These are phyloP conservation scores for Xestia sexstrigata DNA, from an alignment of 2,888 invertebrate genomes.

Conservation along the genomic window DNA sequence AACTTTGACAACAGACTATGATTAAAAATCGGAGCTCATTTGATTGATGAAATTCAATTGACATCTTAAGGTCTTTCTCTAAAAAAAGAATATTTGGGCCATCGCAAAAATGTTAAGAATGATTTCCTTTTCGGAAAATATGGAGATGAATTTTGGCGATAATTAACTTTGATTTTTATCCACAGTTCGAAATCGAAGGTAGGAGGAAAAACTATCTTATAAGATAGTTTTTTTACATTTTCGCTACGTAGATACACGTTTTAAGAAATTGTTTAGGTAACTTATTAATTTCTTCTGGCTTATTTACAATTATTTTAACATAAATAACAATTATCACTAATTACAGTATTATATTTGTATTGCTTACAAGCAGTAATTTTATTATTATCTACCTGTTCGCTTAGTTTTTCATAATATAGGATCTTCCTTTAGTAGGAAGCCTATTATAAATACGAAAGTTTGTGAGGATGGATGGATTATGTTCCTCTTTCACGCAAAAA, in stretches of 20 bases:
- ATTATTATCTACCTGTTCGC: background rate
- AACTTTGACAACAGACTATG: slow-evolving; percentile 64
- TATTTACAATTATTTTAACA: too few species aligned
- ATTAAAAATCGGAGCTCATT: slow-evolving; percentile 63
- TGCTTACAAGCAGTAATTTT: background rate
- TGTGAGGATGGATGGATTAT: too few species aligned
- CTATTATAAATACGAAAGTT: too few species aligned
- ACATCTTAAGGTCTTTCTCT: slow-evolving; percentile 53
- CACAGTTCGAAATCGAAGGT: background rate
- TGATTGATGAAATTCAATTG: slow-evolving; percentile 68
- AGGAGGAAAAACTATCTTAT: too few species aligned
- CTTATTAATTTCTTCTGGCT: too few species aligned
- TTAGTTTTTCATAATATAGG: slow-evolving; percentile 8
- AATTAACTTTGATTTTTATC: slow-evolving; percentile 43
- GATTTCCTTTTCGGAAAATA: slow-evolving; percentile 35
- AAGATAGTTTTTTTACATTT: background rate
- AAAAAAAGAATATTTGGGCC: slow-evolving; percentile 57
- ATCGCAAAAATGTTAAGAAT: slow-evolving; percentile 53
- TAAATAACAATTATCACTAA: background rate
- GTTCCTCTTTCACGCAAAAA: too few species aligned
- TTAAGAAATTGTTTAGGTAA: background rate
- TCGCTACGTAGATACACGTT: background rate
- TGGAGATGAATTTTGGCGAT: slow-evolving; percentile 32
- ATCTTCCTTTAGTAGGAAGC: too few species aligned
- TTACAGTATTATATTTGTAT: background rate